Evolutionary conservation across 2,888 invertebrate species (phyloP).

Genomic region (Anoplius nigerrimus): DNA sequence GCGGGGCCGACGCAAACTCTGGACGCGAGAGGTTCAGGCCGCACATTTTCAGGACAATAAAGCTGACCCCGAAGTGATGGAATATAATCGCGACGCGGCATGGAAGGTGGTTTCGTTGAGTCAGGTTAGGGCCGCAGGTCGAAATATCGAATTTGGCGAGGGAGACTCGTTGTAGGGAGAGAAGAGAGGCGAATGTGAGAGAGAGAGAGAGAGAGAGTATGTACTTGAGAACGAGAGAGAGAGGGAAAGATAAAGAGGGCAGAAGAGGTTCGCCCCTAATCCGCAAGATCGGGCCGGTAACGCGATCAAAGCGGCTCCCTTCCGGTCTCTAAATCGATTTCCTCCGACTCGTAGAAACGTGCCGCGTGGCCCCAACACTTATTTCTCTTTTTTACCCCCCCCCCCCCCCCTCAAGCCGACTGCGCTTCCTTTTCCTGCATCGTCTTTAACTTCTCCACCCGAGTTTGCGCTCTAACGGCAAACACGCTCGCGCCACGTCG

Average conservation of each 20-base stretch:
- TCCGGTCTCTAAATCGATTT: conserved; percentile 64
- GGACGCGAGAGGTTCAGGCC: no score
- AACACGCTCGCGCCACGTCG: background rate
- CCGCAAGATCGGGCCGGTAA: conserved; percentile 64
- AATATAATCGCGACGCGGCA: background rate
- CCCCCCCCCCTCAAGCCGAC: background rate
- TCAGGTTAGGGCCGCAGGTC: conserved; percentile 47
- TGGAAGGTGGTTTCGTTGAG: conserved; percentile 33
- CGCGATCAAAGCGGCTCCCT: conserved; percentile 61
- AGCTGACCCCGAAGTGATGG: no score
- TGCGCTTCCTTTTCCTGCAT: background rate
- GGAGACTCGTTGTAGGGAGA: background rate
- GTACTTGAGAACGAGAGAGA: conserved; percentile 25
- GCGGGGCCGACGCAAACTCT: no score
- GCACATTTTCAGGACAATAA: no score
- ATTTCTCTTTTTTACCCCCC: conserved; percentile 3
- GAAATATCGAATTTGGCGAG: conserved; percentile 52
- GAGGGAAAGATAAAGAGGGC: conserved; percentile 37
- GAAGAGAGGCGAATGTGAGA: background rate
- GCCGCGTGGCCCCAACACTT: conserved; percentile 43
- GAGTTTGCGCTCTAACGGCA: background rate
- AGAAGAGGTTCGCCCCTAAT: conserved; percentile 54
- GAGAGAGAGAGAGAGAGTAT: conserved; percentile 18
- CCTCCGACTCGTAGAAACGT: conserved; percentile 52
- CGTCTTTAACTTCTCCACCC: background rate